A percentile compares a stretch with the other conserved stretches of the same genome.
These are phyloP conservation scores for Helleia helle DNA, from an alignment of 2,888 invertebrate species.

Conservation along the genomic window DNA sequence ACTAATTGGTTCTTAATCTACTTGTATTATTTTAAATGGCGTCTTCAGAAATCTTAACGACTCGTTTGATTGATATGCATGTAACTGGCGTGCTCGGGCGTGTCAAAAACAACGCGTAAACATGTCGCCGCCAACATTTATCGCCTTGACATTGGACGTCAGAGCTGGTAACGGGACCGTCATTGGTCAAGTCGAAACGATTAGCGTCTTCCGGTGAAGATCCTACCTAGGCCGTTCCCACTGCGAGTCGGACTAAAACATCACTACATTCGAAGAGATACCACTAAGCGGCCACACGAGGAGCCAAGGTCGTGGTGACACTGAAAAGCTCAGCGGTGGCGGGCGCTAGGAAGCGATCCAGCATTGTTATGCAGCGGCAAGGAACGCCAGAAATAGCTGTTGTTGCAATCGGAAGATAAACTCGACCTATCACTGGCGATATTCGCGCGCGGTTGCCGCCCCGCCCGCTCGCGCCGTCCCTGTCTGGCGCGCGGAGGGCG, in stretches of 20 bases:
- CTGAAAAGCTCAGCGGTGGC: conserved; percentile 38
- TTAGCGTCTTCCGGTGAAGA: conserved; percentile 3
- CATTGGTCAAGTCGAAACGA: conserved; percentile 4
- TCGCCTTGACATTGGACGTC: conserved; percentile 4
- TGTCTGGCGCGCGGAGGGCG: conserved; percentile 43
- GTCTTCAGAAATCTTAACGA: too few species aligned
- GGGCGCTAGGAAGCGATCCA: conserved; percentile 33
- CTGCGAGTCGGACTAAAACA: conserved; percentile 16
- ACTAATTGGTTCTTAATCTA: too few species aligned
- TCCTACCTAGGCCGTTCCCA: conserved; percentile 13
- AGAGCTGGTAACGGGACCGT: neutral
- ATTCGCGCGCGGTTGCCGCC: conserved; percentile 62
- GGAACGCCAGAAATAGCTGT: conserved; percentile 52
- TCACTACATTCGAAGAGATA: conserved; percentile 13
- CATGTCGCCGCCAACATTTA: neutral
- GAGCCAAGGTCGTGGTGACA: conserved; percentile 45
- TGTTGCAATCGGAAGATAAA: conserved; percentile 67
- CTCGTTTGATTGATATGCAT: too few species aligned
- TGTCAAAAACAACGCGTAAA: neutral
- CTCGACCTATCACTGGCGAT: conserved; percentile 58
- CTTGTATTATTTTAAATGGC: too few species aligned
- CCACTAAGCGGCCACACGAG: conserved; percentile 15
- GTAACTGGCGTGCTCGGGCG: neutral
- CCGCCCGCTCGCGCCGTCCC: conserved; percentile 34
- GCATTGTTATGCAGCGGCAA: conserved; percentile 36